phyloP scores from a whole-genome alignment of 1,140 invertebrate genomes.

The Coelopa frigida region DNA sequence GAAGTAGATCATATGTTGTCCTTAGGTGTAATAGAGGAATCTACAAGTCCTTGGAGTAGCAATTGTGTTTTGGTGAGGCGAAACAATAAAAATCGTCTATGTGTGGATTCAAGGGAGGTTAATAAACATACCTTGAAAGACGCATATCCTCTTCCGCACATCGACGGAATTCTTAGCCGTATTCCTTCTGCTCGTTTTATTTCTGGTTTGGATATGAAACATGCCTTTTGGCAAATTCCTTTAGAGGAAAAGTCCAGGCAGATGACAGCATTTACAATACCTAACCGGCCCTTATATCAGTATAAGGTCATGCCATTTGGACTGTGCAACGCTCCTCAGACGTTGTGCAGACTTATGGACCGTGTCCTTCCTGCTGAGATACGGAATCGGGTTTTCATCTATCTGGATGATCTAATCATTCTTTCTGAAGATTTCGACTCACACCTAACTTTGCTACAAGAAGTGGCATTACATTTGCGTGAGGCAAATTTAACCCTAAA shows the following conservation, averaged over 20 bases:
- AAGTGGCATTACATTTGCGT: constrained; percentile 36
- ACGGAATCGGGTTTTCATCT: constrained; percentile 5
- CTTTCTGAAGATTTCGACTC: constrained; percentile 34
- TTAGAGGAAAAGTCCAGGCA: constrained; percentile 20
- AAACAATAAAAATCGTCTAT: constrained; percentile 20
- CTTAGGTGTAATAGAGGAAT: constrained; percentile 21
- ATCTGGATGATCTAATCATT: constrained; percentile 47
- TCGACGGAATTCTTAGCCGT: constrained; percentile 16
- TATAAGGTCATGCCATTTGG: constrained; percentile 17
- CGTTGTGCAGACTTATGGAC: constrained; percentile 8
- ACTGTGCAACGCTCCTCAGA: constrained; percentile 12
- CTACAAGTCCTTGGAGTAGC: constrained; percentile 21
- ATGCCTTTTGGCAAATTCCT: constrained; percentile 40
- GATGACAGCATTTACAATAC: constrained; percentile 44
- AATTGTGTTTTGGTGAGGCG: constrained; percentile 26
- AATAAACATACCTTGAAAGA: constrained; percentile 28
- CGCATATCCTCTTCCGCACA: constrained; percentile 28
- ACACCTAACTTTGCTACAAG: constrained; percentile 37
- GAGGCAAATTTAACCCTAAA: constrained; percentile 46
- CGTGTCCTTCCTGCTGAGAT: constrained; percentile 7
- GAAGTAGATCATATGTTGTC: constrained; percentile 25
- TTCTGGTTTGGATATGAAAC: constrained; percentile 11
- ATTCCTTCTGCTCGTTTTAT: constrained; percentile 20
- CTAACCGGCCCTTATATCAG: constrained; percentile 6
- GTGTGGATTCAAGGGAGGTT: constrained; percentile 27